A percentile compares a stretch with the other conserved stretches of the same genome.
phyloP scores from a whole-genome alignment of 2,113 vertebrate genomes.

The Chlorocebus sabaeus region DNA sequence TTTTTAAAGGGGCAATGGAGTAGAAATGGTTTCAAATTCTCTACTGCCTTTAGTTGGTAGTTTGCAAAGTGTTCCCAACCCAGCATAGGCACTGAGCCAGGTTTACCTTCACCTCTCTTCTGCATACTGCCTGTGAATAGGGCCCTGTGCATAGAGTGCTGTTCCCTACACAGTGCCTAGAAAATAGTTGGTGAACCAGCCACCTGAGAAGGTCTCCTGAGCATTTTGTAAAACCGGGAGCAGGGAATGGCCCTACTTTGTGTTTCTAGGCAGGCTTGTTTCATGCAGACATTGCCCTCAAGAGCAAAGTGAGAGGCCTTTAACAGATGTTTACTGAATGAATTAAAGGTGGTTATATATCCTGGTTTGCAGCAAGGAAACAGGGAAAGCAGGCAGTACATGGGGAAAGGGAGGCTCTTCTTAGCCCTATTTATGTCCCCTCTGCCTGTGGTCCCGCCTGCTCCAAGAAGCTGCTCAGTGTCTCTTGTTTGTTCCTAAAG shows the following conservation, averaged over 20 bases:
- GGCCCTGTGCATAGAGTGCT: background rate
- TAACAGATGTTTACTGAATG: background rate
- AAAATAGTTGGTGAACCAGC: background rate
- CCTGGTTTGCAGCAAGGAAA: background rate
- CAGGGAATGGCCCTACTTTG: background rate
- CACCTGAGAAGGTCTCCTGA: background rate
- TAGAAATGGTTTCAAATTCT: background rate
- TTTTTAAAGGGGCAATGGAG: background rate
- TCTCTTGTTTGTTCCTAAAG: background rate
- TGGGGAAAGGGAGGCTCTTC: background rate
- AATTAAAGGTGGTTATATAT: background rate
- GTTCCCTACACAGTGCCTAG: background rate
- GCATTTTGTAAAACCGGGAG: background rate
- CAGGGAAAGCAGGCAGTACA: background rate
- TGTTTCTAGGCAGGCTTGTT: background rate
- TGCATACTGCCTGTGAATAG: no score
- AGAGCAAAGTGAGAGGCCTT: background rate
- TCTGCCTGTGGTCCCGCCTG: background rate
- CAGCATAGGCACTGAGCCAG: background rate
- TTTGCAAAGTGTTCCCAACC: background rate
- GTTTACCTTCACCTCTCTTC: background rate
- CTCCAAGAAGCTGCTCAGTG: background rate
- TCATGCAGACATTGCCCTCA: background rate
- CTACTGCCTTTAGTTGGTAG: background rate
- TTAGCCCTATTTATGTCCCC: accelerated